Evolutionary conservation across 1,140 invertebrate species (phyloP).

Genomic region (Neotoxoptera formosana): DNA sequence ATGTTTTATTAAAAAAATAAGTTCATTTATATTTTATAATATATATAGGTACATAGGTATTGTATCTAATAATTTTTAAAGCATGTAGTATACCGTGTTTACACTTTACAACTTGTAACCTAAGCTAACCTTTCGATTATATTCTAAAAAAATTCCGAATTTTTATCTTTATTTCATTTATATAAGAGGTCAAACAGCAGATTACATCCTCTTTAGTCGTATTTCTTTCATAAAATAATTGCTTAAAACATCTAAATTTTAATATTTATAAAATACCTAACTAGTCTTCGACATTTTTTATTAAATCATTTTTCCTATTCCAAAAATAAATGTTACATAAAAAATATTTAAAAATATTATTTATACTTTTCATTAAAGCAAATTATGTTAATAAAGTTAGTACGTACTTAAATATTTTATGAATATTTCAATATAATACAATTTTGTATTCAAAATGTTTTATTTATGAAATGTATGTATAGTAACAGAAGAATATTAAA

Average conservation of each 20-base stretch:
- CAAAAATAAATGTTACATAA: background rate
- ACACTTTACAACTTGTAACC: background rate
- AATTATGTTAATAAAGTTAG: background rate
- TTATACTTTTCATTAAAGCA: background rate
- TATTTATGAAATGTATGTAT: background rate
- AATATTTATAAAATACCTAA: background rate
- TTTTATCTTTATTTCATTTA: background rate
- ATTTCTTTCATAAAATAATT: background rate
- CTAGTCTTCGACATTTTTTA: background rate
- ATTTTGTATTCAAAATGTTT: background rate
- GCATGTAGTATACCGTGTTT: background rate
- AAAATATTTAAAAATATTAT: background rate
- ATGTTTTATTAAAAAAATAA: background rate
- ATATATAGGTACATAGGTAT: background rate
- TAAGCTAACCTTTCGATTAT: conserved; percentile 6
- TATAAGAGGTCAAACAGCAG: background rate
- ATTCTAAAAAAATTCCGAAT: background rate
- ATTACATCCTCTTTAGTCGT: background rate
- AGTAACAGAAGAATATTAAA: background rate
- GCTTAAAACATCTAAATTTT: background rate
- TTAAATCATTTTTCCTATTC: background rate
- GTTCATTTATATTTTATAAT: background rate
- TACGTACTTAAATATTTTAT: background rate
- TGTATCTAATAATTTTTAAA: background rate
- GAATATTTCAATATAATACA: background rate